Evolutionary conservation across 1,140 invertebrate species (phyloP), one percentile per base, ranked within the genome.

Genomic region (Lethocerus indicus): DNA sequence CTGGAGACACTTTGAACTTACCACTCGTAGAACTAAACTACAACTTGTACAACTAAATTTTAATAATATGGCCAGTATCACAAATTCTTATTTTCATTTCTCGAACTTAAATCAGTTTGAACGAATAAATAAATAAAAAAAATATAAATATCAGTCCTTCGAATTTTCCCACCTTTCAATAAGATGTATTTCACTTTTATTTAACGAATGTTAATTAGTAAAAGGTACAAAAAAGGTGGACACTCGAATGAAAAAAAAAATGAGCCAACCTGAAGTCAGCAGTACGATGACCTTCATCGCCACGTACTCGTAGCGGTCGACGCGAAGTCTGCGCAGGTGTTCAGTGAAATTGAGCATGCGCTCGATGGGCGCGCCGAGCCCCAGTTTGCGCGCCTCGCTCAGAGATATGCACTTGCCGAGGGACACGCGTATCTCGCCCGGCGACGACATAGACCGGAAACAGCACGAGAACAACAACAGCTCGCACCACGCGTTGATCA

Each of bases 401-500:
- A 88, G 63, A 2, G 79, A 81, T 51, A 90, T 83, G 44, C 79
- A 79, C 53, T 85, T 78, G 14, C 79, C 80, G 26, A 78, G 71
- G 14, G 79, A 78, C 32, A 90, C 81, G 47, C 83, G 72, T 52
- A 93, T 88, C 62, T 89, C 83, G 23, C 86, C 86, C 1, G 87
- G 87, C 27, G 81, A 83, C 42, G 77, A 74, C 65, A 91, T 83
- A 13, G 86, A 88, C 27, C 86, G 78, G 67, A 87, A 91, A 61
- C 87, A 91, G 66, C 87, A 92, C 18, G 87, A 92, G 60, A 96
- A 83, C 26, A 94, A 72, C 49, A 97, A 66, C 45, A 98, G 66
- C 66, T 98, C 92, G 66, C 90, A 94, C 92, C 92, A 98, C 36
- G 90, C 92, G 66, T 96, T 96, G 58, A 96, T 93, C 32, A 98